Conservation (phyloP, 2,797 vertebrate genomes). For the Smutsia gigantea region DNA sequence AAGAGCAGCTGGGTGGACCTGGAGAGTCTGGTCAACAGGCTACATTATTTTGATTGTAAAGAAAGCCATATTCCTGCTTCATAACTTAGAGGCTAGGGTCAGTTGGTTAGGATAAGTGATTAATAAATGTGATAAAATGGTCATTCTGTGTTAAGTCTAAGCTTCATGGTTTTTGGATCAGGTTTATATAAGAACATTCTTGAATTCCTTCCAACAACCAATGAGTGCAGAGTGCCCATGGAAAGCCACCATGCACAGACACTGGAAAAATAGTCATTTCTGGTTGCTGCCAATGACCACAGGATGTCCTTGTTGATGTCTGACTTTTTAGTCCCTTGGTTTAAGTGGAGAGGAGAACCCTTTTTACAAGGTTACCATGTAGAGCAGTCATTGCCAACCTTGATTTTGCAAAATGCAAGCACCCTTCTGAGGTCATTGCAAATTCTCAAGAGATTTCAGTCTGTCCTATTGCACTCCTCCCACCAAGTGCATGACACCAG, state of each 20-base stretch:
- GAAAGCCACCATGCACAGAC: background rate
- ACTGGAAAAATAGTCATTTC: constrained; percentile 35
- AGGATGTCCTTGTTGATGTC: background rate
- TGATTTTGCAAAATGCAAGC: constrained; percentile 34
- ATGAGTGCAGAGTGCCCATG: background rate
- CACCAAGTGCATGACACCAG: background rate
- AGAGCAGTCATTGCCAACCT: background rate
- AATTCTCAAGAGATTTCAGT: constrained; percentile 19
- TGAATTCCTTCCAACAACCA: constrained; percentile 49
- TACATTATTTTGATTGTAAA: constrained; percentile 2
- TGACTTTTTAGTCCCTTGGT: background rate
- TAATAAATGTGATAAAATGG: constrained; percentile 33
- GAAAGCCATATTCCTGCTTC: constrained; percentile 11
- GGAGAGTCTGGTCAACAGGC: constrained; percentile 10
- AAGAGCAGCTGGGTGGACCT: background rate
- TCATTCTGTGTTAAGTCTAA: constrained; percentile 6
- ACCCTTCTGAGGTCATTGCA: background rate
- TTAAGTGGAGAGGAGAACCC: constrained; percentile 10
- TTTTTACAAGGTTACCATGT: background rate
- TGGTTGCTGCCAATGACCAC: background rate
- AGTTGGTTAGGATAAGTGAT: background rate
- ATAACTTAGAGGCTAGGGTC: background rate
- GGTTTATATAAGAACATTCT: constrained; percentile 37
- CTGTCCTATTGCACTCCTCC: background rate
- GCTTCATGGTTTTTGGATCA: constrained; percentile 2